Conservation (phyloP, 2,113 vertebrate genomes). For the Carassius auratus region DNA sequence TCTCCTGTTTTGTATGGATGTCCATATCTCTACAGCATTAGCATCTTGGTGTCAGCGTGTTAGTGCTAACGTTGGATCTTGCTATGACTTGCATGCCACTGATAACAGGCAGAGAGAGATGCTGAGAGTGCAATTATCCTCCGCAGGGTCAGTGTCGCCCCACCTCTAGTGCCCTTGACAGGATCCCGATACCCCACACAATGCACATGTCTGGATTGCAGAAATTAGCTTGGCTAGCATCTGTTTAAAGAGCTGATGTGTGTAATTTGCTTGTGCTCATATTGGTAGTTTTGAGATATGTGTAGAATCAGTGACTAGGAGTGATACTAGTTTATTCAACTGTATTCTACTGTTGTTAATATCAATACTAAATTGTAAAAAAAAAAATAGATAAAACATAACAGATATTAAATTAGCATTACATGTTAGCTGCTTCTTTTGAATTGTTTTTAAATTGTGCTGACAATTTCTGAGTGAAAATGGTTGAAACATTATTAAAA, state of each 20-base stretch:
- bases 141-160: not conserved
- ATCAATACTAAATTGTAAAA: not conserved
- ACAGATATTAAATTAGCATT: no score
- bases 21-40: not conserved
- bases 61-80: not conserved
- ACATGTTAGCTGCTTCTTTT: no score
- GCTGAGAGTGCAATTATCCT: slow-evolving; percentile 8
- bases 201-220: not conserved
- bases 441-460: no score
- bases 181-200: slow-evolving; percentile 23
- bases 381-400: no score
- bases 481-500: no score
- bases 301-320: not conserved
- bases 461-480: no score
- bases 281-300: not conserved
- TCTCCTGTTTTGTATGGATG: not conserved
- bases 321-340: not conserved
- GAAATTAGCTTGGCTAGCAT: not conserved
- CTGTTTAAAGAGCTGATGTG: slow-evolving; percentile 22
- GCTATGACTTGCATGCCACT: not conserved
- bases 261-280: not conserved
- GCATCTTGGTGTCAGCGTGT: not conserved
- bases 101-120: slow-evolving; percentile 26
- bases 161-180: slow-evolving; percentile 20
- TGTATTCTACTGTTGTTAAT: not conserved